A percentile compares a stretch with the other conserved stretches of the same genome.
These are phyloP conservation scores for Bradypodion ventrale DNA, from an alignment of 2,797 vertebrate species.

Conservation along the genomic window DNA sequence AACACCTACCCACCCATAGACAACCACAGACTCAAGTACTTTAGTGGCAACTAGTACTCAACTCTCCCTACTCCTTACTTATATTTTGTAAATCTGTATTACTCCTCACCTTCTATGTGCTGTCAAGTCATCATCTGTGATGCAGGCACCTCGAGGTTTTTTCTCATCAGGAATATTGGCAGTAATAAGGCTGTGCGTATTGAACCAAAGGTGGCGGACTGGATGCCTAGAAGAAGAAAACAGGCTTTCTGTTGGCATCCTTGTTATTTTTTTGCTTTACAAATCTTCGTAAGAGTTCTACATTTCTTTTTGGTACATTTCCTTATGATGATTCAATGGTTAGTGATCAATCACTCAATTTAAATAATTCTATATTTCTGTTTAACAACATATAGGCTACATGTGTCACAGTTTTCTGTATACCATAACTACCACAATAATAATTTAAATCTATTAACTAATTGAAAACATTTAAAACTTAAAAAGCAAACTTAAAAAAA, in stretches of 20 bases:
- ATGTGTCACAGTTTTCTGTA: background rate
- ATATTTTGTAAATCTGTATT: background rate
- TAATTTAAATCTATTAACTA: no score
- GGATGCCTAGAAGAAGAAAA: slow-evolving; percentile 82
- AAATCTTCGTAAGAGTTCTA: background rate
- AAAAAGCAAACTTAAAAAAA: no score
- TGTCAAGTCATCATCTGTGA: slow-evolving; percentile 87
- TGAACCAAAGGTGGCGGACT: slow-evolving; percentile 86
- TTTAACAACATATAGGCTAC: background rate
- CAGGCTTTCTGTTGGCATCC: background rate
- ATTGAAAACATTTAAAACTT: no score
- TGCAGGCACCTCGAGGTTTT: slow-evolving; percentile 84
- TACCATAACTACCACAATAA: background rate
- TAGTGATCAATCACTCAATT: background rate
- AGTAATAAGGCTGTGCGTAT: slow-evolving; percentile 86
- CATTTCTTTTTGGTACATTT: background rate
- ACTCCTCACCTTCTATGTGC: slow-evolving; percentile 86
- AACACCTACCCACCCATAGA: background rate
- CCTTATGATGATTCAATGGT: background rate
- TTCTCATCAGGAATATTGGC: slow-evolving; percentile 93
- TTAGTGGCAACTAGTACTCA: no score
- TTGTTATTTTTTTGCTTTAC: background rate
- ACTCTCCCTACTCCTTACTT: background rate
- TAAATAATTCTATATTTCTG: background rate
- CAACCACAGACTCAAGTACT: background rate